Evolutionary conservation across 1,140 invertebrate species (phyloP).

Genomic region (Anastrepha obliqua): DNA sequence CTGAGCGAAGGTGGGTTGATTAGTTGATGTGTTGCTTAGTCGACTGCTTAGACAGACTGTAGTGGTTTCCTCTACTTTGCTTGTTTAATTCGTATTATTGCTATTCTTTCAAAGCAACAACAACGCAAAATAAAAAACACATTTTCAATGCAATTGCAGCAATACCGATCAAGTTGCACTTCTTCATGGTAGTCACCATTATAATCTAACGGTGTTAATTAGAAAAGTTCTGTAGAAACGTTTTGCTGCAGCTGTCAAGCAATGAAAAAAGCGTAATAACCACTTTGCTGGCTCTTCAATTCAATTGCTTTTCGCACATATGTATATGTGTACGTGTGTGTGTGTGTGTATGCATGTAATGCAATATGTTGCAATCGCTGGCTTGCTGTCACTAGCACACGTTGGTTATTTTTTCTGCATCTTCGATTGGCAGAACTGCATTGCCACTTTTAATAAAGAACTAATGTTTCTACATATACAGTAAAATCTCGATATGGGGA

Average conservation of each 20-base stretch:
- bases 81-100: no score
- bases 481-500: no score
- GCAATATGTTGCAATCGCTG: neutral
- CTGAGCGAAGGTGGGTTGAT: neutral
- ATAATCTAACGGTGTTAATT: constrained; percentile 13
- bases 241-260: neutral
- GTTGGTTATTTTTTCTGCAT: neutral
- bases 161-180: neutral
- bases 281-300: neutral
- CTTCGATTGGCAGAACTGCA: neutral
- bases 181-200: neutral
- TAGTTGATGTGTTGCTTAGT: neutral
- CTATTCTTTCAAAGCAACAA: no score
- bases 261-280: neutral
- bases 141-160: no score
- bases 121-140: no score
- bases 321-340: neutral
- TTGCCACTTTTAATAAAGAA: neutral
- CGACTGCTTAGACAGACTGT: no score
- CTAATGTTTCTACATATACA: no score
- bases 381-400: neutral
- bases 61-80: no score
- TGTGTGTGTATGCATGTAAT: constrained; percentile 1
- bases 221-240: constrained; percentile 27
- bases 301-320: neutral